Evolutionary conservation across 1,140 invertebrate genomes (phyloP), one percentile per base, ranked within the genome.

Genomic region (Meteorus sp.): DNA sequence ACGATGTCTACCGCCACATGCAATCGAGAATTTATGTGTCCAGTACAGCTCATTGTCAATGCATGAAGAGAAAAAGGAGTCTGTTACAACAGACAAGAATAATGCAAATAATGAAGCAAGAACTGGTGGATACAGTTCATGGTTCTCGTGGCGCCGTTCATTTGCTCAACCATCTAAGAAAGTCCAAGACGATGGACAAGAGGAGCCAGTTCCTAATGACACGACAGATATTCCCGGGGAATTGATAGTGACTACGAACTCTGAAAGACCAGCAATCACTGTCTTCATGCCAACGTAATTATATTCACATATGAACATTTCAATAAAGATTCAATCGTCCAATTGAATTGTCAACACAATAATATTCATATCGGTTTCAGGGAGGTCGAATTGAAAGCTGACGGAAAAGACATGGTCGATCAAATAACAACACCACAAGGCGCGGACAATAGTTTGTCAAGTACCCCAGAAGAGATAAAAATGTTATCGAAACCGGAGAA

Each of bases 1-100:
- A 70, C 86, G 91, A 67, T 86, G 89, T 55, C 80, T 98, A 62
- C 88, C 92, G 5, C 83, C 83, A 66, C 64, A 13, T 17, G 53
- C 68, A 0, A 64, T 79, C 3, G 69, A 76, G 51, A 76, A 76
- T 63, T 66, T 83, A 13, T 79, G 76, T 25, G 69, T 67, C 15
- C 70, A 80, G 17, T 77, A 80, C 37, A 81, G 82, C 76, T 65
- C 78, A 1, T 60, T 72, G 9, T 67, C 70, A 5, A 54, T 74
- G 31, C 70, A 72, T 1, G 67, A 75, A 23, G 74, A 74, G 4
- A 73, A 72, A 17, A 78, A 78, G 43, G 57, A 63, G 31, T 45
- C 68, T 19, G 72, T 7, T 22, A 72, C 31, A 13, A 51, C 17
- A 2, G 39, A 19, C 15, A 83, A 82, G 50, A 62, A 61, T 3